phyloP scores from a whole-genome alignment of 2,888 invertebrate genomes.

The Caenorhabditis virilis region DNA sequence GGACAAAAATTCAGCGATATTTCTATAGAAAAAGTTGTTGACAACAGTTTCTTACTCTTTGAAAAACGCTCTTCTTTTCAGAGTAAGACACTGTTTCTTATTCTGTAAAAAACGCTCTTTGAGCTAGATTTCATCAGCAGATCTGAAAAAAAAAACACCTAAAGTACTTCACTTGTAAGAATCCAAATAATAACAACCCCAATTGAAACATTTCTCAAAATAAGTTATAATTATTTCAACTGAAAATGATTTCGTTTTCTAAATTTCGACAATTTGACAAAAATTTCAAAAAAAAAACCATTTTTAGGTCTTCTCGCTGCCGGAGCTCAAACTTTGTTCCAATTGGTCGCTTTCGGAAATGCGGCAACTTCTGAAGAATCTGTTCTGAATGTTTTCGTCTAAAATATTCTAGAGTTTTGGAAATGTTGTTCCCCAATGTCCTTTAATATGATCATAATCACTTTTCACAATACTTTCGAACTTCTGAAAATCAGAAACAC shows the following conservation, averaged over 20 bases:
- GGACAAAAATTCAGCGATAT: no score
- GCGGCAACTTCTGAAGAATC: constrained; percentile 4
- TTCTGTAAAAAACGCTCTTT: no score
- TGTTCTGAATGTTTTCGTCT: constrained; percentile 15
- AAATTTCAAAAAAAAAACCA: neutral
- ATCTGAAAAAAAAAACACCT: neutral
- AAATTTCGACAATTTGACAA: constrained; percentile 3
- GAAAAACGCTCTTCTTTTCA: no score
- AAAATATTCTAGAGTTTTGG: no score
- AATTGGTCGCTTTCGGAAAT: constrained; percentile 8
- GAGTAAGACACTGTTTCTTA: no score
- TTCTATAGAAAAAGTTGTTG: no score
- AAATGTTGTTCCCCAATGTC: neutral
- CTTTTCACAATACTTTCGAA: no score
- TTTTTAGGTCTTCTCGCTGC: constrained; percentile 46
- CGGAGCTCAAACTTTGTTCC: constrained; percentile 37
- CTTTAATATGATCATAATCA: no score
- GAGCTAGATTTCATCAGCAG: no score
- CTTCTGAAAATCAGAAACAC: neutral
- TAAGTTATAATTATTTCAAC: neutral
- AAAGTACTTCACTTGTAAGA: neutral
- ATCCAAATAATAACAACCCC: neutral
- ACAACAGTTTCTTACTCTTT: no score
- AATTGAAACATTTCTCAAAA: no score
- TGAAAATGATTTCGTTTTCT: neutral